A percentile compares a stretch with the other conserved stretches of the same genome.
Evolutionary conservation across 92 coral and sea anemone species (phyloP).

Genomic region (Epizoanthus rinbou): DNA sequence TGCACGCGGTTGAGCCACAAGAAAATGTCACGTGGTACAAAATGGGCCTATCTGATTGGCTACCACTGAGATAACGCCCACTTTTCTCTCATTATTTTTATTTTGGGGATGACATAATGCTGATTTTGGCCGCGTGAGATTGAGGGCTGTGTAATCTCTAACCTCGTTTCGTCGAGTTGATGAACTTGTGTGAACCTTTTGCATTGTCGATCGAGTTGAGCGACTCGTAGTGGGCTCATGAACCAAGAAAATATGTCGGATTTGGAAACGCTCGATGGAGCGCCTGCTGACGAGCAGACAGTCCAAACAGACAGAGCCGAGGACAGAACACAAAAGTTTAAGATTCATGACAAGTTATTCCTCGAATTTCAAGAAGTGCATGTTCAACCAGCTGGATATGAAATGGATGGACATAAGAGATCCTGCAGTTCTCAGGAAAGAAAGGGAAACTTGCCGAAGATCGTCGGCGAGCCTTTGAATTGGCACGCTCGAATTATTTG

Average conservation of each 20-base stretch:
- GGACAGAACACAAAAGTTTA: not conserved
- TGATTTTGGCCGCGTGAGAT: too few species aligned
- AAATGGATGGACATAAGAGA: conserved; percentile 46
- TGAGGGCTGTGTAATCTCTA: too few species aligned
- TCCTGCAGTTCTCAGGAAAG: conserved; percentile 31
- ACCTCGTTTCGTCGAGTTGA: too few species aligned
- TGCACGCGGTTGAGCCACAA: too few species aligned
- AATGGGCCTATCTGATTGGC: too few species aligned
- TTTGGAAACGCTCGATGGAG: not conserved
- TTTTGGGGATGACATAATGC: too few species aligned
- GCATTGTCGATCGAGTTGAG: too few species aligned
- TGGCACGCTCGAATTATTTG: too few species aligned
- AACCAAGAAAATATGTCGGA: not conserved
- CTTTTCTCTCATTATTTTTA: too few species aligned
- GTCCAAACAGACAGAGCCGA: not conserved
- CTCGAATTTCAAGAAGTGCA: conserved; percentile 23
- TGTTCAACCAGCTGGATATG: conserved; percentile 39
- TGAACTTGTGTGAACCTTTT: too few species aligned
- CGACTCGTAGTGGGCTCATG: not conserved
- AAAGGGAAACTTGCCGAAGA: conserved; percentile 26
- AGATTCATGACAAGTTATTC: not conserved
- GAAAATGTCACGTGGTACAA: too few species aligned
- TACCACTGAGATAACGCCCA: too few species aligned
- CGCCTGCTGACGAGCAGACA: conserved; percentile 9
- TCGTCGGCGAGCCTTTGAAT: conserved; percentile 33